These are phyloP conservation scores for Gnathonemus echidnorhynchus DNA, from an alignment of 2,113 vertebrate genomes.

Conservation along the genomic window DNA sequence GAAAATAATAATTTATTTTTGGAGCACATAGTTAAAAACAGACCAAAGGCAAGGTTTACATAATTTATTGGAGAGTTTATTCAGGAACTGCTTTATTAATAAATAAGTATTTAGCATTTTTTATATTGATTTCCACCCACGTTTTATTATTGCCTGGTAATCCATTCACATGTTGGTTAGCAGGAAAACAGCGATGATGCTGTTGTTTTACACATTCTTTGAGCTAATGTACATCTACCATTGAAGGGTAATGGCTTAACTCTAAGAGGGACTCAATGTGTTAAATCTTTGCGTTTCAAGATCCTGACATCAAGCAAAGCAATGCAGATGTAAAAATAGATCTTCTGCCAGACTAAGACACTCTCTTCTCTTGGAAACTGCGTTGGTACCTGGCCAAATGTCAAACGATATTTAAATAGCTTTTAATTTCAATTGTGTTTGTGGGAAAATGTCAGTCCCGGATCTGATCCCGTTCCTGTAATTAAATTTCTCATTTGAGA, in stretches of 20 bases:
- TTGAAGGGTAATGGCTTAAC: not conserved
- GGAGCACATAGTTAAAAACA: not conserved
- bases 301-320: constrained; percentile 1
- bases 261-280: not conserved
- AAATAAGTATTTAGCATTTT: not conserved
- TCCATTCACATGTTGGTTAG: not conserved
- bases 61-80: not conserved
- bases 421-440: constrained; percentile 14
- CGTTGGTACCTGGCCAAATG: not conserved
- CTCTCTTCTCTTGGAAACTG: not conserved
- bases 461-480: not conserved
- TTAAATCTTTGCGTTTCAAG: not conserved
- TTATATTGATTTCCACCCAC: not conserved
- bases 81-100: not conserved
- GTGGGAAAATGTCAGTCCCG: not conserved
- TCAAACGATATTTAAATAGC: constrained; percentile 9
- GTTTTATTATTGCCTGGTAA: not conserved
- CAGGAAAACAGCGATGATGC: not conserved
- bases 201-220: not conserved
- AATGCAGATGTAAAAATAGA: not conserved
- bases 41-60: not conserved
- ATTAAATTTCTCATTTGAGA: constrained; percentile 11
- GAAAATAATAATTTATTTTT: not conserved
- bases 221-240: not conserved
- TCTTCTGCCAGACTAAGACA: not conserved